These are phyloP conservation scores for Ormyrus pomaceus DNA, from an alignment of 2,888 invertebrate species.

Conservation along the genomic window DNA sequence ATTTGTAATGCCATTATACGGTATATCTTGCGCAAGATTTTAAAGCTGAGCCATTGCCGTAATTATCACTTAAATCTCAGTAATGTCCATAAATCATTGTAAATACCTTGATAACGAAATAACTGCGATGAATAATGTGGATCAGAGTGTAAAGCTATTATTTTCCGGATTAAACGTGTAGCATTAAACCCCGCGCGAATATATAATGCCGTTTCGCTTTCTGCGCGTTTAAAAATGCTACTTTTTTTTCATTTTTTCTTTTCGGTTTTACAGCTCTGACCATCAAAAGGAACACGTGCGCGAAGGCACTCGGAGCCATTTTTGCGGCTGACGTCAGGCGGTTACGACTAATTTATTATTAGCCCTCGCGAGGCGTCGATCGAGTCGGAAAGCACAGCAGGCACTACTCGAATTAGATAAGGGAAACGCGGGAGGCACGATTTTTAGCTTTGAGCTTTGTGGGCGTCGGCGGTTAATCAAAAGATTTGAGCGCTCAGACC, in stretches of 20 bases:
- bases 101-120: conserved; percentile 25
- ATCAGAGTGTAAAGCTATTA: conserved; percentile 11
- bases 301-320: background rate
- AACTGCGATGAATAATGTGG: conserved; percentile 24
- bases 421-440: too few relatives aligned
- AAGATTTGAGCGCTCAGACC: background rate
- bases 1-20: background rate
- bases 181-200: too few relatives aligned
- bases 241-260: too few relatives aligned
- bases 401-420: background rate
- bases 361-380: conserved; percentile 4
- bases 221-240: too few relatives aligned
- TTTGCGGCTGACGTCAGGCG: conserved; percentile 6
- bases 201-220: too few relatives aligned
- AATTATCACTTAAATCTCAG: conserved; percentile 10
- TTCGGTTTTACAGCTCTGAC: too few relatives aligned
- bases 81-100: conserved; percentile 21
- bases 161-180: background rate
- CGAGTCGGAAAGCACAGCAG: background rate
- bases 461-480: background rate
- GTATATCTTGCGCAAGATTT: background rate
- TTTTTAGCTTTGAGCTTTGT: background rate
- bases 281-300: too few relatives aligned
- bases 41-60: background rate
- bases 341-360: conserved; percentile 14